Base-by-base conservation (phyloP, 2,888 invertebrate genomes). In the Drosophila paranaensis region DNA sequence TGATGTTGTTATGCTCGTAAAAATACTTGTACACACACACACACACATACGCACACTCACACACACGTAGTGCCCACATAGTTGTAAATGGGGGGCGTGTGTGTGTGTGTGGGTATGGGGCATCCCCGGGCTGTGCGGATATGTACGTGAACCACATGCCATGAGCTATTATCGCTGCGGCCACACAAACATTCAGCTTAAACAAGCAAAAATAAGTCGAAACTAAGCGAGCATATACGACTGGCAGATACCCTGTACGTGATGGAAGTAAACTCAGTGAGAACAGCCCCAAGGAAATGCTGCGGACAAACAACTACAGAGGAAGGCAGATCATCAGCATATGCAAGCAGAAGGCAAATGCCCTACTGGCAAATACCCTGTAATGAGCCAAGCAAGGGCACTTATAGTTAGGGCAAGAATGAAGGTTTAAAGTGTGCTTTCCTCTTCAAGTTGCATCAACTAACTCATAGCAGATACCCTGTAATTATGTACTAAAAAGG, bases 1-100 rank as follows among this genome's bases (percentile, higher is more conserved):
- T 87, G 76, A 85, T 84, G 88, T 74, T 85, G 78, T 85, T 76
- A 81, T 85, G 80, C 80, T 85, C 86, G 74, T 82, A 82, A 82
- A 84, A 88, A 85, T 85, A 74, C 72, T 74, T 73, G 68, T 74
- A 79, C 70, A 77, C 69, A 82, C 63, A 70, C 58, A 63, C 50
- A 63, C 42, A 51, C 25, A 48, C 33, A 20, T 33, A 0, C 33
- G n/a, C 25, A 46, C 25, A 45, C 27, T 2, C 46, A 75, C 48
- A 54, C 71, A 74, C 68, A 77, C 71, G 74, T 14, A 27, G 27
- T 27, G 27, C 16, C 6, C 50, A 66, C 40, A 69, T 43, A 42
- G 33, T 54, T 53, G 37, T 14, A 25, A 54, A 35, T 25, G 10
- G 30, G 43, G 1, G 35, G 25, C 13, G 45, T 35, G 25, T n/a